These are phyloP conservation scores for Eulemur macaco DNA, from an alignment of 2,113 vertebrate species.

Conservation along the genomic window DNA sequence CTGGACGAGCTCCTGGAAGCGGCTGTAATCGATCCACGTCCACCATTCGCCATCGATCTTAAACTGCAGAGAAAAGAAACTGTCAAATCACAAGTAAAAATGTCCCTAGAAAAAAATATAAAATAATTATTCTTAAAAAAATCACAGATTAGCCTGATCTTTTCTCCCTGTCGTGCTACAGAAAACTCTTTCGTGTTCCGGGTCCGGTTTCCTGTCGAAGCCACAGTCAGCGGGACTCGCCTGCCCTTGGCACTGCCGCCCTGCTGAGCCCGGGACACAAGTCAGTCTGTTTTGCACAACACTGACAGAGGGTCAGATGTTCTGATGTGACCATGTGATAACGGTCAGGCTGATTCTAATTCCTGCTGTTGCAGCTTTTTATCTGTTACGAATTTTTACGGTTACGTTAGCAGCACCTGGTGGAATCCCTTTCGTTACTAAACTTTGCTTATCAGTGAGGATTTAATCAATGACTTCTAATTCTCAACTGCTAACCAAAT, in stretches of 20 bases:
- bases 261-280: rapidly evolving
- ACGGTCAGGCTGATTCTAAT: neutral
- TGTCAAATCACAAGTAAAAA: neutral
- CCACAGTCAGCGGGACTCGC: neutral
- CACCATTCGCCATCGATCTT: conserved; percentile 91
- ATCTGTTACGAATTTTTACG: neutral
- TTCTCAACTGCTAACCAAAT: conserved; percentile 18
- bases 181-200: neutral
- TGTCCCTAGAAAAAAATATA: neutral
- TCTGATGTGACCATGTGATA: neutral
- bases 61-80: conserved; percentile 87
- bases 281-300: neutral
- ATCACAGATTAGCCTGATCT: neutral
- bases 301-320: neutral
- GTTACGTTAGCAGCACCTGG: neutral
- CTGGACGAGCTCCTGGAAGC: conserved; percentile 91
- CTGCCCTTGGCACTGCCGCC: neutral
- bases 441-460: neutral
- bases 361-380: neutral
- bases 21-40: conserved; percentile 95
- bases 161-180: neutral
- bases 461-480: conserved; percentile 50
- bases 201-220: neutral
- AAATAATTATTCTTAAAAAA: neutral
- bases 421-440: neutral